Percentiles rank a stretch among this genome's conserved stretches.
These are phyloP conservation scores for Gopherus flavomarginatus DNA, from an alignment of 2,113 vertebrate genomes.

Conservation along the genomic window DNA sequence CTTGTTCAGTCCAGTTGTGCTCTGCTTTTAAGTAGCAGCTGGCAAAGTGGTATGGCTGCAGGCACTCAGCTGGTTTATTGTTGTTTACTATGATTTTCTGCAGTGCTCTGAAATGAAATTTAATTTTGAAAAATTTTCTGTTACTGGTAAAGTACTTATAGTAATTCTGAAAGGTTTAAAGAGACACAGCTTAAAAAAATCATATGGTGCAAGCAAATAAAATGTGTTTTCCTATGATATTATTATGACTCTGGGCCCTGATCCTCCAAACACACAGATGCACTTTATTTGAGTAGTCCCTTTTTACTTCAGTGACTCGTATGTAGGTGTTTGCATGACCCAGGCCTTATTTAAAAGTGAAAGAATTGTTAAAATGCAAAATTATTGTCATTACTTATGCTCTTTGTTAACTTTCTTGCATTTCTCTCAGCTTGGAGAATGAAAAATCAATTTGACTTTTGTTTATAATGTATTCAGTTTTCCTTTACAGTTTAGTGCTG, in stretches of 20 bases:
- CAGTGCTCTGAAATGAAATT: neutral
- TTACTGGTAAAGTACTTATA: neutral
- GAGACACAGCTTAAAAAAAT: neutral
- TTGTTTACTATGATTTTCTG: neutral
- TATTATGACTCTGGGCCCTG: slow-evolving; percentile 30
- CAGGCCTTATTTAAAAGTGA: neutral
- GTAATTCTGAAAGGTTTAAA: neutral
- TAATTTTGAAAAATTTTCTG: neutral
- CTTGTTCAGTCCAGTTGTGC: rapidly evolving
- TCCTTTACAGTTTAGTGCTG: neutral
- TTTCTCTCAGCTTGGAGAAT: neutral
- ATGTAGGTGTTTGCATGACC: neutral
- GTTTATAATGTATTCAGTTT: neutral
- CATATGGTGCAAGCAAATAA: slow-evolving; percentile 14
- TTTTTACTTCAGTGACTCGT: neutral
- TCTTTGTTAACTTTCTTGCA: neutral
- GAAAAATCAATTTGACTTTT: neutral
- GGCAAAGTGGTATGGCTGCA: rapidly evolving
- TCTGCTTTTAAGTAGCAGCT: neutral
- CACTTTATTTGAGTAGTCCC: neutral
- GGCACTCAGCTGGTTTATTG: neutral
- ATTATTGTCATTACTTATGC: neutral
- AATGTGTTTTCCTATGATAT: neutral
- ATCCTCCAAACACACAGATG: neutral
- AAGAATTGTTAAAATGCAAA: neutral